Evolutionary conservation across 2,113 vertebrate genomes (phyloP).

Genomic region (Mandrillus leucophaeus): DNA sequence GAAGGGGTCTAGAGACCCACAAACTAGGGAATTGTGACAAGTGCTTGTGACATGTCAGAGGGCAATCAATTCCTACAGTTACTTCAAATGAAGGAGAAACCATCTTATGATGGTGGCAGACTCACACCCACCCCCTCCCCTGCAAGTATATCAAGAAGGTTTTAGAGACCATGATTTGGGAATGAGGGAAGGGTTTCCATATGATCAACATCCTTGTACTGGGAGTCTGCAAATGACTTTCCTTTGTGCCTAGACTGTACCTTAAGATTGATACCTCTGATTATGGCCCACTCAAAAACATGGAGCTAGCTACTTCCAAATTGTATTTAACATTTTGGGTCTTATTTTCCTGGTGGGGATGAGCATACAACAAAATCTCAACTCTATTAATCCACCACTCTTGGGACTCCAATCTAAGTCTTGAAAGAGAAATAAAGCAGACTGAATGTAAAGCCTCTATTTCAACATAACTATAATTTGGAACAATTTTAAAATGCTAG

Average conservation of each 20-base stretch:
- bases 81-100: neutral
- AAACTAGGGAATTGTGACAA: neutral
- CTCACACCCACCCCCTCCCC: too few species aligned
- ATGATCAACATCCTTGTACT: neutral
- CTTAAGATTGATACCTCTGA: neutral
- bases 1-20: neutral
- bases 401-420: neutral
- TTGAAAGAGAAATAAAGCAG: neutral
- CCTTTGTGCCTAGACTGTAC: neutral
- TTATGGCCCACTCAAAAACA: neutral
- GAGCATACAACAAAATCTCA: neutral
- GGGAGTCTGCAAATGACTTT: neutral
- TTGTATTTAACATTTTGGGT: neutral
- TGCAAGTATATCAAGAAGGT: neutral
- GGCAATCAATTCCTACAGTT: neutral
- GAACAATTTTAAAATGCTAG: slow-evolving; percentile 9
- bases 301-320: neutral
- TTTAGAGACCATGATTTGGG: neutral
- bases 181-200: neutral
- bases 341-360: slow-evolving; percentile 11
- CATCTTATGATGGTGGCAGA: neutral
- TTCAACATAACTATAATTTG: slow-evolving; percentile 1
- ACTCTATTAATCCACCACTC: neutral
- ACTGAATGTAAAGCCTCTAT: neutral
- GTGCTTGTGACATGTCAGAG: neutral